Evolutionary conservation across 2,888 invertebrate genomes (phyloP).

Genomic region (Drosophila rubida): DNA sequence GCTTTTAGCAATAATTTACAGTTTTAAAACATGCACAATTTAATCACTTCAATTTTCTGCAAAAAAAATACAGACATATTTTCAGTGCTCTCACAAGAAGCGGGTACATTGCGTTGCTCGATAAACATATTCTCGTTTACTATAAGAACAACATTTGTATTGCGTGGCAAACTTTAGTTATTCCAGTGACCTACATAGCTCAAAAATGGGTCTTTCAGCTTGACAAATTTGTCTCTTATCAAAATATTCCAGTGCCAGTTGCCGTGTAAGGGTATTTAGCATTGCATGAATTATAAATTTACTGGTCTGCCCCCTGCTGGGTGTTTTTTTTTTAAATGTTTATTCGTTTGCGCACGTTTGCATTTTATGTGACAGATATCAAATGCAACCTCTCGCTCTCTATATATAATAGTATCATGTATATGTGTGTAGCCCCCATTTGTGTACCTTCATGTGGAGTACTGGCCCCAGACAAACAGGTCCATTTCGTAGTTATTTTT

Average conservation of each 20-base stretch:
- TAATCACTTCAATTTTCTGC: constrained; percentile 19
- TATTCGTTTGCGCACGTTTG: constrained; percentile 12
- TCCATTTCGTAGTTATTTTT: not conserved
- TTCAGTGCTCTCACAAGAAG: not conserved
- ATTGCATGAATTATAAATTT: not conserved
- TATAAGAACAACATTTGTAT: no score
- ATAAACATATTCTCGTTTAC: not conserved
- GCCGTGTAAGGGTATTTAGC: constrained; percentile 4
- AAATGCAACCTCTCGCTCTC: constrained; percentile 23
- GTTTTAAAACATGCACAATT: constrained; percentile 39
- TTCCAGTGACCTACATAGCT: no score
- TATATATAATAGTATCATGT: not conserved
- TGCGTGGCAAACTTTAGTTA: no score
- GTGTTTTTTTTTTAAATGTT: not conserved
- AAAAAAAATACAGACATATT: constrained; percentile 14
- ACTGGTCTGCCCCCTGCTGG: not conserved
- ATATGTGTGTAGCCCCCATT: constrained; percentile 3
- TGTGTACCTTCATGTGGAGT: constrained; percentile 5
- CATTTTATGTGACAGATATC: constrained; percentile 34
- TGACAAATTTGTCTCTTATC: not conserved
- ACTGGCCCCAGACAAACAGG: constrained; percentile 5
- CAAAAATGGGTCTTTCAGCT: no score
- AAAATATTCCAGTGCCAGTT: not conserved
- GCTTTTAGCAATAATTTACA: constrained; percentile 41
- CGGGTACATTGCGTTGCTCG: not conserved